Conservation (phyloP, 2,888 invertebrate species). For the Pherbina coryleti region DNA sequence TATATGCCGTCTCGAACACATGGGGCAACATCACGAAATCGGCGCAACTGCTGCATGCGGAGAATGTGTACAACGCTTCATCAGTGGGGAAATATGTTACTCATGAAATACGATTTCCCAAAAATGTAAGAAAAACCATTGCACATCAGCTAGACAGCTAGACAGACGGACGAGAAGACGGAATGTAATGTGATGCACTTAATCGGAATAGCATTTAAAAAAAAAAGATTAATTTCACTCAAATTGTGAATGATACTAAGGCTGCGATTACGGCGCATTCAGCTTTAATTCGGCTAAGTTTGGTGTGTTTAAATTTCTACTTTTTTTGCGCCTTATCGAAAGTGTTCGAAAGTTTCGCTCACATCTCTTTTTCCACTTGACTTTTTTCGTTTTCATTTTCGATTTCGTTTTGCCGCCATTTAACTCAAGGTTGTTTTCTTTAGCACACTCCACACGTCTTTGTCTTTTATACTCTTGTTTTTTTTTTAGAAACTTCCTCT, state of each 20-base stretch:
- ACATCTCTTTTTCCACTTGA: neutral
- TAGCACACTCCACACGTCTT: neutral
- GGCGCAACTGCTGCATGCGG: constrained; percentile 62
- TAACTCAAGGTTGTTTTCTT: constrained; percentile 33
- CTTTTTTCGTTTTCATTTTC: constrained; percentile 20
- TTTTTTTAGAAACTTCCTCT: neutral
- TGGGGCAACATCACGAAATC: constrained; percentile 65
- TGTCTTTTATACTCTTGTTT: neutral
- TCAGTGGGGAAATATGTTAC: constrained; percentile 62
- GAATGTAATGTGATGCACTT: neutral
- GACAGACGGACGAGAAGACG: neutral
- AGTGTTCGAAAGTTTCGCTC: neutral
- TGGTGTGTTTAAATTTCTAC: neutral
- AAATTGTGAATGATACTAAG: neutral
- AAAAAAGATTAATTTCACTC: neutral
- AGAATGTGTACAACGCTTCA: constrained; percentile 61
- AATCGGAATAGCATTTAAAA: neutral
- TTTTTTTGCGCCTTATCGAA: constrained; percentile 30
- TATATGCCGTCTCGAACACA: constrained; percentile 61
- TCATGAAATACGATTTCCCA: constrained; percentile 63
- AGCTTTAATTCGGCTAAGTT: neutral
- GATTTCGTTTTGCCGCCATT: constrained; percentile 23
- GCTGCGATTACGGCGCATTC: neutral
- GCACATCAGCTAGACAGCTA: neutral
- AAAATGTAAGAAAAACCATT: constrained; percentile 59